Evolutionary conservation across 2,888 invertebrate genomes (phyloP).

Genomic region (Hydroisotoma schaefferi): DNA sequence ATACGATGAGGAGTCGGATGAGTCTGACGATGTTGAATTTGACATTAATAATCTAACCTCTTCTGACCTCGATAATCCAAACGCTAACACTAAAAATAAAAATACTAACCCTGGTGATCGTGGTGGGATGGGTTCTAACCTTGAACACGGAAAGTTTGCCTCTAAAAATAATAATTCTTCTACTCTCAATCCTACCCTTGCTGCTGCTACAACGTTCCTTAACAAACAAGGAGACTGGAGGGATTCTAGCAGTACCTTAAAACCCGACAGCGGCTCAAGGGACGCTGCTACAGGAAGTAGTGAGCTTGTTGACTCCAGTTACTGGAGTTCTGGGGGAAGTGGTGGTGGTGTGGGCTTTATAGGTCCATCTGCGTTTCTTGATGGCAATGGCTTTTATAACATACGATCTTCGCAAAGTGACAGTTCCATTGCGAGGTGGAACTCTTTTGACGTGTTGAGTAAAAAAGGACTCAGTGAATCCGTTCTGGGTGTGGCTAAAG

Average conservation of each 20-base stretch:
- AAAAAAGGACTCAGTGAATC: slow-evolving; percentile 45
- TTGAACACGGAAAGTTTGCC: slow-evolving; percentile 1
- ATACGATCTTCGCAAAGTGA: slow-evolving; percentile 45
- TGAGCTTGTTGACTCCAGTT: slow-evolving; percentile 37
- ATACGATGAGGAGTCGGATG: slow-evolving; percentile 26
- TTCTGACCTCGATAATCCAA: slow-evolving; percentile 10
- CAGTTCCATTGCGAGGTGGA: slow-evolving; percentile 42
- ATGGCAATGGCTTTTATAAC: slow-evolving; percentile 3
- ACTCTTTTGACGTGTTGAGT: slow-evolving; percentile 45
- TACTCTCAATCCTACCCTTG: background rate
- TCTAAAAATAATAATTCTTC: slow-evolving; percentile 3
- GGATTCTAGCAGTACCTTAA: background rate
- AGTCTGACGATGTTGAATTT: slow-evolving; percentile 21
- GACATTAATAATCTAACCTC: slow-evolving; percentile 5
- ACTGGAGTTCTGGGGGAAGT: slow-evolving; percentile 35
- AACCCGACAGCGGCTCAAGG: background rate
- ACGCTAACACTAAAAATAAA: background rate
- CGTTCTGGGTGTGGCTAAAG: slow-evolving; percentile 41
- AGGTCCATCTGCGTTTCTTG: background rate
- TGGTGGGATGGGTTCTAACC: background rate
- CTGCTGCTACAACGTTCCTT: no score
- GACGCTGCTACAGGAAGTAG: slow-evolving; percentile 10
- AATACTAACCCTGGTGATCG: background rate
- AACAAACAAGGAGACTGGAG: background rate
- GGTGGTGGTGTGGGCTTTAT: slow-evolving; percentile 1